Evolutionary conservation across 2,888 invertebrate species (phyloP), one percentile per base, ranked within the genome.

Genomic region (Sminthurinus aureus): DNA sequence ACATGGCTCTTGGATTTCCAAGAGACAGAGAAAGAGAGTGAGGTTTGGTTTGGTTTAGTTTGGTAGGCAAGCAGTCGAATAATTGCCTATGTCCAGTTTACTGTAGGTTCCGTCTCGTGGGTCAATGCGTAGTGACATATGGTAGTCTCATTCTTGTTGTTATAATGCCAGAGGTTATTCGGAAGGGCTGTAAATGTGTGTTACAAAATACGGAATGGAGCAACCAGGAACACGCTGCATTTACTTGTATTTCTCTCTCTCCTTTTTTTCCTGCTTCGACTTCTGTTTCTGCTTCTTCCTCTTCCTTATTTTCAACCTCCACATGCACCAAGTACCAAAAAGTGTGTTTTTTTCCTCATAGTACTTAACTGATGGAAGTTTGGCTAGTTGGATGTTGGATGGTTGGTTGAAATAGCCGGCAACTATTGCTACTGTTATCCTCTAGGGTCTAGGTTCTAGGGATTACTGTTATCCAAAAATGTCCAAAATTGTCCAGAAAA

Each of bases 61-160:
- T n/a, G 67, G 24, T 20, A 71, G 71, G 71, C 22, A 64, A 71
- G 71, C 24, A 83, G 78, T 83, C 24, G 79, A 83, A 73, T 83
- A 83, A 83, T 83, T 83, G 83, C 78, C 20, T 78, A 78, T 83
- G 83, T 83, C 83, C 83, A 83, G 73, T 83, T 83, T 78, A 50
- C 38, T n/a, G n/a, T n/a, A 58, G 24, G 71, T 76, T 66, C 82
- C 69, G 69, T 73, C 83, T 78, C 64, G 58, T 83, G 83, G 83
- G 83, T 83, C 83, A 83, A 78, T 58, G 67, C 51, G 74, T 52
- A 81, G 58, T 81, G 81, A 78, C 83, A 83, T 83, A 83, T 83
- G 78, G 82, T 22, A 38, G 38, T 38, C 82, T 67, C 77, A 75
- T 81, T 58, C 81, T 73, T 71, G 20, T 26, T 38, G 38, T 38